These are phyloP conservation scores for Philhelius pedissequus DNA, from an alignment of 2,888 invertebrate genomes.

Conservation along the genomic window DNA sequence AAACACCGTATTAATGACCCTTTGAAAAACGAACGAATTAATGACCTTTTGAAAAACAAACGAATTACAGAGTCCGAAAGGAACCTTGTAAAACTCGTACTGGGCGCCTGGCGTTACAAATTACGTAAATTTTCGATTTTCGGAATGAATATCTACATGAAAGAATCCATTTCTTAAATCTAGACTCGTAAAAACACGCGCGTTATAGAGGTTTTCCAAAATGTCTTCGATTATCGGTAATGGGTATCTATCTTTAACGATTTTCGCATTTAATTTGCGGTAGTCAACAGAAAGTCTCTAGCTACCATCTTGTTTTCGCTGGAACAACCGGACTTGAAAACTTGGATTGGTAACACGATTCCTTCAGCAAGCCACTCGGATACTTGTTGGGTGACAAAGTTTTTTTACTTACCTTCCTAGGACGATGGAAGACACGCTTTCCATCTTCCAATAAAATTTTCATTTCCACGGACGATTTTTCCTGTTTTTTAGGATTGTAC, in stretches of 20 bases:
- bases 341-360: conserved; percentile 59
- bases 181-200: not conserved
- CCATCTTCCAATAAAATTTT: not conserved
- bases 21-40: not conserved
- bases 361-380: conserved; percentile 29
- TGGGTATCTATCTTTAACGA: not conserved
- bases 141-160: not conserved
- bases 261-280: not conserved
- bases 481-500: not conserved
- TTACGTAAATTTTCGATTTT: not conserved
- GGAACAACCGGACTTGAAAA: conserved; percentile 71
- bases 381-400: not conserved
- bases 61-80: too few relatives aligned
- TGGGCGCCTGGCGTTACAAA: not conserved
- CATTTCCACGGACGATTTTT: not conserved
- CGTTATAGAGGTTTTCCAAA: conserved; percentile 59
- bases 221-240: not conserved
- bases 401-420: not conserved
- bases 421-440: not conserved
- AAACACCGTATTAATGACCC: not conserved
- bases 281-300: conserved; percentile 60
- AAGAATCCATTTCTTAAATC: not conserved
- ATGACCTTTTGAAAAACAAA: not conserved
- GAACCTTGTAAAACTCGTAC: not conserved
- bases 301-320: conserved; percentile 68